Evolutionary conservation across 2,113 vertebrate genomes (phyloP), one percentile per base, ranked within the genome.

Genomic region (Ammospiza caudacuta): DNA sequence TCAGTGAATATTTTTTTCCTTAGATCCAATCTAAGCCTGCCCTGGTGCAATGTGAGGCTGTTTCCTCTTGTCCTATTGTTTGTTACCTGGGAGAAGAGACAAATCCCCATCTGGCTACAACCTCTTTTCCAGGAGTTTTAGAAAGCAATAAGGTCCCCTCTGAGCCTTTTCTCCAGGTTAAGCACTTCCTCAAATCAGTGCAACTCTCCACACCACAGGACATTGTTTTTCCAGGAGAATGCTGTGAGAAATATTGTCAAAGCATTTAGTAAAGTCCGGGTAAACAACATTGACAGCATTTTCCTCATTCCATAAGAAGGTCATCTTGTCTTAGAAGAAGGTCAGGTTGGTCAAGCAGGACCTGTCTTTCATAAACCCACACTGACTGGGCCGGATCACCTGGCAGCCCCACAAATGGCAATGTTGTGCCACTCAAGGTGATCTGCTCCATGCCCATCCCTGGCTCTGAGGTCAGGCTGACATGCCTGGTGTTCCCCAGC

Each of bases 81-180:
- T 72, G 14, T 49, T 43, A 57, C 25, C 27, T 43, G 58, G 43
- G 20, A 63, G 13, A 88, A 51, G 52, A 76, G 17, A 49, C 17
- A 0, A 9, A 19, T 1, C 3, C 7, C 6, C 15, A 28, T 8
- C n/a, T 29, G 15, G 19, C 15, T 57, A 14, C 21, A 63, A 6
- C 1, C 15, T 51, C 9, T 7, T 55, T 64, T 64, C 9, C 3
- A 2, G 25, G 12, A 49, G 43, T 2, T 64, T 9, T 15, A 58
- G 31, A 57, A 14, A 73, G 51, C 9, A 22, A 23, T 17, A 41
- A 35, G 3, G 14, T 28, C 43, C 43, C 21, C 31, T 17, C 14
- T 58, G 35, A 73, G 3, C 12, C 31, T 51, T 80, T 57, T 58
- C 67, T 44, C 35, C 51, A 37, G 14, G 35, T 9, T 35, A 64